A percentile compares a stretch with the other conserved stretches of the same genome.
These are phyloP conservation scores for Epinephelus fuscoguttatus DNA, from an alignment of 2,113 vertebrate species.

Conservation along the genomic window DNA sequence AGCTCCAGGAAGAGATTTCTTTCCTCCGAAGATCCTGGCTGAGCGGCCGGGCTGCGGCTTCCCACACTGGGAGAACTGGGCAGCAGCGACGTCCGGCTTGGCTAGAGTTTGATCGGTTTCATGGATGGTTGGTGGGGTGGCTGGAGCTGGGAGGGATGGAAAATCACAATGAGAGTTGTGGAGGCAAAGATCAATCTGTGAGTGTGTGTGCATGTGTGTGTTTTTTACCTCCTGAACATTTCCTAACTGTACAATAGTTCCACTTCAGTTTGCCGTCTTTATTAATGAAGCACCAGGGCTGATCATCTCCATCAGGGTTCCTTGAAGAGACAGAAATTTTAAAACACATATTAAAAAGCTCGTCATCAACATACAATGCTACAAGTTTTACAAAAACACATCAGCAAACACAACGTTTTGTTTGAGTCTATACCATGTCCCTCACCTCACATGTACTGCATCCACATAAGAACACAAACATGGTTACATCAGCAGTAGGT, in stretches of 20 bases:
- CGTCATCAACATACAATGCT: background rate
- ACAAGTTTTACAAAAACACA: background rate
- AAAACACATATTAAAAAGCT: background rate
- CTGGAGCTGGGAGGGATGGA: constrained; percentile 8
- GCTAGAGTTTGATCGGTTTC: background rate
- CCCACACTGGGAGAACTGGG: constrained; percentile 85
- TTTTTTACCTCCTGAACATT: constrained; percentile 46
- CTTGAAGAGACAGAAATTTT: constrained; percentile 23
- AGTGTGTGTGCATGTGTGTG: constrained; percentile 11
- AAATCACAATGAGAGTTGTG: background rate
- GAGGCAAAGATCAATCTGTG: background rate
- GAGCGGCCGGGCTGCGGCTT: constrained; percentile 58
- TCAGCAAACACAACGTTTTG: background rate
- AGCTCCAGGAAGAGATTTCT: constrained; percentile 86
- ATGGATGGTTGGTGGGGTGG: constrained; percentile 2
- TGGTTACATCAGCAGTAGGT: background rate
- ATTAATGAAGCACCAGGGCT: constrained; percentile 59
- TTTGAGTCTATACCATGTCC: background rate
- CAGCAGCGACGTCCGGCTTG: background rate
- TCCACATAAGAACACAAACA: background rate
- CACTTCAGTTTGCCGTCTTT: constrained; percentile 29
- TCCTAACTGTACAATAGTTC: constrained; percentile 40
- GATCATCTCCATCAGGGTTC: constrained; percentile 60
- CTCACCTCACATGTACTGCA: background rate
- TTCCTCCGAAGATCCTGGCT: constrained; percentile 88